A percentile compares a stretch with the other conserved stretches of the same genome.
Evolutionary conservation across 2,888 invertebrate species (phyloP).

Genomic region (Metacarcinus magister): DNA sequence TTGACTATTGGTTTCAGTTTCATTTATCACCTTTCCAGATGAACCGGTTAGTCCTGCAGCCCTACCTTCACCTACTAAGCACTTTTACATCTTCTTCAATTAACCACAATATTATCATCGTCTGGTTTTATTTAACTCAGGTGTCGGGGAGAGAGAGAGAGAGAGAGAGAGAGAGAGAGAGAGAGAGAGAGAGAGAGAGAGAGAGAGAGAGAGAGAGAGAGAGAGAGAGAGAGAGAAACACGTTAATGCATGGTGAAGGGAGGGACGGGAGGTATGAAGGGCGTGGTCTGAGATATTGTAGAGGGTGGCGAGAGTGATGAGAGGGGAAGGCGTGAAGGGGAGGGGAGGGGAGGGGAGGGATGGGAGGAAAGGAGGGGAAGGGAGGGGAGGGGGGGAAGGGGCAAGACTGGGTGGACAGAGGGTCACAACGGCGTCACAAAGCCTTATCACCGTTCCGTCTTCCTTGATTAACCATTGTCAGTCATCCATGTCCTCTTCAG

Average conservation of each 20-base stretch:
- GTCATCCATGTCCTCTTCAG: not conserved
- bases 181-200: not conserved
- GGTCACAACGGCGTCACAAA: not conserved
- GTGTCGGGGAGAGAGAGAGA: not conserved
- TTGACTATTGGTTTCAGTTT: no score
- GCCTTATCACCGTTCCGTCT: not conserved
- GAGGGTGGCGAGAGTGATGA: not conserved
- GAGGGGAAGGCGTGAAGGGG: not conserved
- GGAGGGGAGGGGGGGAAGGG: not conserved
- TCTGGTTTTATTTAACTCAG: no score
- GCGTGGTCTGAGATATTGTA: no score
- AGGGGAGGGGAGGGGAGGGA: not conserved
- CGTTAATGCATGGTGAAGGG: no score
- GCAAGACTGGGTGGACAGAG: not conserved
- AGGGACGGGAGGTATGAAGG: no score
- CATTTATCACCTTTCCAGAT: no score
- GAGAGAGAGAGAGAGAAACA: no score
- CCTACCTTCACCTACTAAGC: no score
- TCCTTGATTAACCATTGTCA: not conserved
- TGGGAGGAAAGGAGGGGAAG: not conserved
- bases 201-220: not conserved
- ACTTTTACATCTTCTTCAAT: no score
- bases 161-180: not conserved
- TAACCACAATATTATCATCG: no score
- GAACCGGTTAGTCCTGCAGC: no score